A percentile compares a stretch with the other conserved stretches of the same genome.
Evolutionary conservation across 2,888 invertebrate species (phyloP).

Genomic region (Platerodrilus igneus): DNA sequence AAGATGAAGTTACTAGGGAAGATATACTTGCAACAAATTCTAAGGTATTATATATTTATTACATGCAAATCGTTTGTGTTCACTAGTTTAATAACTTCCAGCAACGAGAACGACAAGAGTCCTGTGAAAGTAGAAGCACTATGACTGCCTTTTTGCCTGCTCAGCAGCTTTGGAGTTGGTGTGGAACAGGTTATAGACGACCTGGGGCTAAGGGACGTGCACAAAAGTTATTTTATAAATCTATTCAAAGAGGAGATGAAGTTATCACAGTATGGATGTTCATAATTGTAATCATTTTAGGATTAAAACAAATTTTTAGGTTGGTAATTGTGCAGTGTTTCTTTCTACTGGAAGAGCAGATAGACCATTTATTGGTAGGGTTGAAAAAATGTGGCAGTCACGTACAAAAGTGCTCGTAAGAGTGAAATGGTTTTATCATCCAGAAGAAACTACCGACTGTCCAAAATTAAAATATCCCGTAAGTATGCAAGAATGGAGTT

Average conservation of each 20-base stretch:
- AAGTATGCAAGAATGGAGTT: too few species aligned
- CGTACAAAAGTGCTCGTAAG: slow-evolving; percentile 85
- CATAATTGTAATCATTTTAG: slow-evolving; percentile 1
- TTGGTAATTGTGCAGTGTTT: slow-evolving; percentile 95
- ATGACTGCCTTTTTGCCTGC: slow-evolving; percentile 83
- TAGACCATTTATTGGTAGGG: slow-evolving; percentile 88
- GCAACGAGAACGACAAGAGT: slow-evolving; percentile 54
- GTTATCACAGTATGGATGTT: slow-evolving; percentile 61
- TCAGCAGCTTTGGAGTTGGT: slow-evolving; percentile 85
- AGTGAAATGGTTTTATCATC: slow-evolving; percentile 96
- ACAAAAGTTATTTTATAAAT: slow-evolving; percentile 80
- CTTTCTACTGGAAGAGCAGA: slow-evolving; percentile 86
- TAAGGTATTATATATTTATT: too few species aligned
- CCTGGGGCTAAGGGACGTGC: slow-evolving; percentile 74
- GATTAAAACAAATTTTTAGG: too few species aligned
- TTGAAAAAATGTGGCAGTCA: slow-evolving; percentile 89
- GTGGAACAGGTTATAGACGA: slow-evolving; percentile 74
- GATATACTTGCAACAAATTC: slow-evolving; percentile 40
- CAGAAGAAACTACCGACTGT: slow-evolving; percentile 84
- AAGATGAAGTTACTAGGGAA: slow-evolving; percentile 44
- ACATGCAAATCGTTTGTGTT: too few species aligned
- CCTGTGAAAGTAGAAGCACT: slow-evolving; percentile 64
- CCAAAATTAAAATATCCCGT: slow-evolving; percentile 74
- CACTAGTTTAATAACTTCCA: too few species aligned
- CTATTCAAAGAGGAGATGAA: slow-evolving; percentile 83